Evolutionary conservation across 2,888 invertebrate genomes (phyloP), one percentile per base, ranked within the genome.

Genomic region (Caenorhabditis sinica): DNA sequence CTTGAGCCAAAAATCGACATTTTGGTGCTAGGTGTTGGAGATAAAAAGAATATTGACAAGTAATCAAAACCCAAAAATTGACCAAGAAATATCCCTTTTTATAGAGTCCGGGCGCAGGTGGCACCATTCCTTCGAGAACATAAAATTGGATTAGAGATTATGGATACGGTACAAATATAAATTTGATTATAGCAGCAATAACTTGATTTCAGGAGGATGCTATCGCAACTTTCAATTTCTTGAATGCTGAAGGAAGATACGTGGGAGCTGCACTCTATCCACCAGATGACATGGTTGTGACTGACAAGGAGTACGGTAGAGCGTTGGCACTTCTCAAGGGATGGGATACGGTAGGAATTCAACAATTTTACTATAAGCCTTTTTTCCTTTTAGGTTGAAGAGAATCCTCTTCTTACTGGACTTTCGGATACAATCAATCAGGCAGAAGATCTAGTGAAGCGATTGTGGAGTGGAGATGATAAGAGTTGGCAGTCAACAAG

Each of bases 211-310:
- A 94, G 93, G 95, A 96, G 88, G 95, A 96, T 92, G 98, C 98
- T 0, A 96, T 96, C 90, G 94, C 96, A 1, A 96, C 96, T 0
- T 98, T 96, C 93, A 98, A 98, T 94, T 98, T 97, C 93, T 94
- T 97, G 53, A 96, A 95, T 93, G 95, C 95, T 0, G 98, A 98
- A 93, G 95, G 95, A 66, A 94, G 96, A 82, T 95, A 94, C 90
- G 95, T 95, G 15, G 95, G 94, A 20, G 95, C 93, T 13, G 95
- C 94, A 0, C 89, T 95, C 11, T 93, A 95, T 61, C 95, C 95
- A 1, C 94, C 95, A 0, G 79, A 84, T 75, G 91, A 91, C 36
- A 79, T 91, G 87, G 77, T 86, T 36, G 90, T 91, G 15, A 86
- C 90, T 6, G 86, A 88, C 33, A 87, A 74, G 33, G 88, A 91